Evolutionary conservation across 2,888 invertebrate species (phyloP).

Genomic region (Lasioglossum zephyrum): DNA sequence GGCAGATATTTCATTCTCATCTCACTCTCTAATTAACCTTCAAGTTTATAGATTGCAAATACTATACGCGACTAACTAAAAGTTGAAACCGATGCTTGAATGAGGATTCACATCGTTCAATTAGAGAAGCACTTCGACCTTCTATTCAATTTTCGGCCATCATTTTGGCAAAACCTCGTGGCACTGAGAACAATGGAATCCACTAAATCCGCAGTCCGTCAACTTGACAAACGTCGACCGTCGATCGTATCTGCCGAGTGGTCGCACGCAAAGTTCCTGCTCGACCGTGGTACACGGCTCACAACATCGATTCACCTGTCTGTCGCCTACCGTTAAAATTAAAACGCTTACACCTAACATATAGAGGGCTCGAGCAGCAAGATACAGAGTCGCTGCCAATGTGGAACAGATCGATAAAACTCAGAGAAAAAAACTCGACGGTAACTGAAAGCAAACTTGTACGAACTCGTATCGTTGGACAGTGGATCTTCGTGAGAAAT

Average conservation of each 20-base stretch:
- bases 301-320: slow-evolving; percentile 28
- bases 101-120: neutral
- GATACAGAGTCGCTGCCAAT: slow-evolving; percentile 60
- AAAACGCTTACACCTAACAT: slow-evolving; percentile 64
- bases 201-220: neutral
- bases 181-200: neutral
- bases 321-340: slow-evolving; percentile 33
- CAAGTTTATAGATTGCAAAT: too few relatives aligned
- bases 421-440: neutral
- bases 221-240: slow-evolving; percentile 4
- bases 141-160: neutral
- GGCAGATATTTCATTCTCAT: neutral
- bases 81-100: too few relatives aligned
- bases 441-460: neutral
- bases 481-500: neutral
- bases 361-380: slow-evolving; percentile 72
- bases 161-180: neutral
- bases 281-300: slow-evolving; percentile 17
- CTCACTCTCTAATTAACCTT: too few relatives aligned
- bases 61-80: too few relatives aligned
- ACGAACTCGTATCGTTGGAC: neutral
- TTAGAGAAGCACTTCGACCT: neutral
- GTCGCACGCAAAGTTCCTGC: neutral
- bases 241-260: slow-evolving; percentile 13
- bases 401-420: slow-evolving; percentile 7